Evolutionary conservation across 1,140 invertebrate genomes (phyloP), one percentile per base, ranked within the genome.

Genomic region (Papilio polytes): DNA sequence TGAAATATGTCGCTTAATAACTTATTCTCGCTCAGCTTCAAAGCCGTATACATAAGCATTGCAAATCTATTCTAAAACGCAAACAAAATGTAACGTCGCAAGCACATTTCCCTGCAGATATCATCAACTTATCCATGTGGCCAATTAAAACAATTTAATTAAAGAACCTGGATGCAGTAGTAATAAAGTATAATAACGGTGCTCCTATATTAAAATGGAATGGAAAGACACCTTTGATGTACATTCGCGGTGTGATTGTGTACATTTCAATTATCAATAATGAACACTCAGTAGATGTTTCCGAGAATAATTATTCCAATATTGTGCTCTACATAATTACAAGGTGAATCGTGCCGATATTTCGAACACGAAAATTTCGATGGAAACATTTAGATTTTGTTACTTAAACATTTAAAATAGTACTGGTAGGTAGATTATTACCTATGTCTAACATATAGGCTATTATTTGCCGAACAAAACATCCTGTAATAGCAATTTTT

Each of bases 201-300:
- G 18, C 12, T 3, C 46, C 3, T 3, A 51, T 18, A 51, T 51
- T 6, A 51, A 6, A 51, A 51, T 51, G 48, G 15, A 51, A 51
- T 51, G 3, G 48, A 51, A 51, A 51, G 18, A 51, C 18, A 51
- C 6, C 48, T 18, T 51, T 59, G 6, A 22, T 59, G 8, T 20
- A 20, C n/a, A 56, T 59, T 59, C 56, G 6, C n/a, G n/a, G 20
- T 22, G 56, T 59, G 8, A 59, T 59, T 59, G 9, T 9, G 22
- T 59, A 56, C n/a, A 59, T 59, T 59, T 22, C 56, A 59, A 59
- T 59, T 59, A 22, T 20, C 20, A 59, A 59, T 59, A 59, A 22
- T 22, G 18, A n/a, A 20, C 2, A 59, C 18, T 20, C 20, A 6
- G 56, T 20, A n/a, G 56, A 10, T 59, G 36, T 41, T 41, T 41